Evolutionary conservation across 1,140 invertebrate genomes (phyloP).

Genomic region (Trypoxylus dichotomus): DNA sequence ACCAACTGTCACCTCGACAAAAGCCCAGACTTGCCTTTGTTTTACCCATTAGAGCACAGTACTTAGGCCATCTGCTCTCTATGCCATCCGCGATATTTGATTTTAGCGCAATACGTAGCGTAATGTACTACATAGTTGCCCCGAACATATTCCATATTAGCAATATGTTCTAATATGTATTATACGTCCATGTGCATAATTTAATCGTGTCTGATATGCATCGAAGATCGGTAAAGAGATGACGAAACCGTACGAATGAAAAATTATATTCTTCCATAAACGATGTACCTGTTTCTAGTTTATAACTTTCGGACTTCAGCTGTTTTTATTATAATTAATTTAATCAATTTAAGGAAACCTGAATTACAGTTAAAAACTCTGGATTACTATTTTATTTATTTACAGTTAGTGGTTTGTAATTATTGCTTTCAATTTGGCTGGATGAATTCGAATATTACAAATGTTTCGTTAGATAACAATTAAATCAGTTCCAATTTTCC

Average conservation of each 20-base stretch:
- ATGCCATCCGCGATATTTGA: constrained; percentile 35
- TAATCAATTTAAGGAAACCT: too few relatives aligned
- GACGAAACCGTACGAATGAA: neutral
- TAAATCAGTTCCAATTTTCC: too few relatives aligned
- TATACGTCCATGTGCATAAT: neutral
- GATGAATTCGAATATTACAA: too few relatives aligned
- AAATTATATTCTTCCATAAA: neutral
- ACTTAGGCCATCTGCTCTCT: constrained; percentile 33
- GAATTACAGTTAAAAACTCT: too few relatives aligned
- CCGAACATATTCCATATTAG: constrained; percentile 19
- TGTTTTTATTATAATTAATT: too few relatives aligned
- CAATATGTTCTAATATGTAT: constrained; percentile 23
- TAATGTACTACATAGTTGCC: neutral
- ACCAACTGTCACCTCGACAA: constrained; percentile 34
- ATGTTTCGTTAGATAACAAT: too few relatives aligned
- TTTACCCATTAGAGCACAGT: constrained; percentile 35
- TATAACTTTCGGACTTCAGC: too few relatives aligned
- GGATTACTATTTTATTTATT: too few relatives aligned
- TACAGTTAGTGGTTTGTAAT: too few relatives aligned
- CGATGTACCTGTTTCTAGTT: too few relatives aligned
- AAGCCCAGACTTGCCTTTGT: constrained; percentile 32
- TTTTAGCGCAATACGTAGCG: constrained; percentile 31
- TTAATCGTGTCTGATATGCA: neutral
- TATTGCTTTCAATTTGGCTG: too few relatives aligned
- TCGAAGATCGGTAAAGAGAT: neutral